Conservation (phyloP, 2,113 vertebrate genomes). For the Sander lucioperca region DNA sequence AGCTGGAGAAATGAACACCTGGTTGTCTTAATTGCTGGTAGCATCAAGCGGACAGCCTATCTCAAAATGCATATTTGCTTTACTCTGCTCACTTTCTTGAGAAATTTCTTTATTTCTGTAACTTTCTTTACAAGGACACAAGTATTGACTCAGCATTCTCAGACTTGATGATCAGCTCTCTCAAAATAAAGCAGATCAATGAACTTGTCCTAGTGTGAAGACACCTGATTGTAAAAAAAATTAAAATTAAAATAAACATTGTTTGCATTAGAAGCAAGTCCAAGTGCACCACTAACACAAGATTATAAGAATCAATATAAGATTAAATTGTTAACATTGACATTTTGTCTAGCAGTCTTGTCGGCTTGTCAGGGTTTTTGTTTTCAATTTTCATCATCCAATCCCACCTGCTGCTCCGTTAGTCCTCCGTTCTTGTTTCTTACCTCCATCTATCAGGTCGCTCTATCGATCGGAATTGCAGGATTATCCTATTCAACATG, state of each 20-base stretch:
- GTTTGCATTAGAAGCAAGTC: conserved; percentile 34
- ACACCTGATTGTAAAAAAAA: not conserved
- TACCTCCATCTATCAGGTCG: conserved; percentile 71
- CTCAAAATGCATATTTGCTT: conserved; percentile 15
- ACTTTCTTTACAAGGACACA: conserved; percentile 47
- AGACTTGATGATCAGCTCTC: conserved; percentile 25
- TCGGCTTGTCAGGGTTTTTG: conserved; percentile 45
- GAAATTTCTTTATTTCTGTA: too few species aligned
- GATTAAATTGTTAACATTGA: conserved; percentile 58
- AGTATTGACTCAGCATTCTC: conserved; percentile 15
- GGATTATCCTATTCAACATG: conserved; percentile 83
- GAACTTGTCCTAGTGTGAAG: not conserved
- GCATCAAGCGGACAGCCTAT: conserved; percentile 33
- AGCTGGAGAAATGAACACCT: conserved; percentile 54
- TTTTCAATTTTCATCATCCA: conserved; percentile 51
- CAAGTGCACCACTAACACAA: conserved; percentile 23
- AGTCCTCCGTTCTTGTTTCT: conserved; percentile 27
- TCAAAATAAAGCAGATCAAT: conserved; percentile 25
- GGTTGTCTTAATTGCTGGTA: conserved; percentile 47
- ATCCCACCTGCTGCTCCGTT: conserved; percentile 25
- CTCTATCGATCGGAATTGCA: conserved; percentile 73
- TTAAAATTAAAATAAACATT: not conserved
- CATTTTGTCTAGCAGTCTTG: conserved; percentile 31
- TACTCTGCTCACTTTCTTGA: conserved; percentile 23
- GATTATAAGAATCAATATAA: conserved; percentile 50